A percentile compares a stretch with the other conserved stretches of the same genome.
Conservation (phyloP, 2,113 vertebrate genomes). For the Dasyurus viverrinus region DNA sequence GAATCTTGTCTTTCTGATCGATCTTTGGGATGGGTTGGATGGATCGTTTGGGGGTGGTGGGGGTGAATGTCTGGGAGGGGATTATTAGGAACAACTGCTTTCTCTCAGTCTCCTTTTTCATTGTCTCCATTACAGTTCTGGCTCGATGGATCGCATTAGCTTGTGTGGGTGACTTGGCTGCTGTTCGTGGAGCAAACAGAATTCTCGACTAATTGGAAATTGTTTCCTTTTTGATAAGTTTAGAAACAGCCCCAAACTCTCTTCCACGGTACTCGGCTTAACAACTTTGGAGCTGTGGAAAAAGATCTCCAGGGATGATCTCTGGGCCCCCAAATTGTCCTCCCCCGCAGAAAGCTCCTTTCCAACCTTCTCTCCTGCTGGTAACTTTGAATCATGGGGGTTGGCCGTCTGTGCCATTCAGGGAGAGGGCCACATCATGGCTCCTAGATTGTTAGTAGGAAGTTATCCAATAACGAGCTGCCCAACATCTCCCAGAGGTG, state of each 20-base stretch:
- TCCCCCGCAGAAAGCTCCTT: background rate
- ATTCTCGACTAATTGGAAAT: constrained; percentile 43
- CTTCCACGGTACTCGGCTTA: background rate
- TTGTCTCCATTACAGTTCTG: constrained; percentile 62
- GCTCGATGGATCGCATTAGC: constrained; percentile 70
- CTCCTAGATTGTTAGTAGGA: constrained; percentile 46
- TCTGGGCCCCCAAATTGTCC: constrained; percentile 46
- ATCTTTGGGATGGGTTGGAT: constrained; percentile 35
- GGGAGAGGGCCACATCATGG: constrained; percentile 62
- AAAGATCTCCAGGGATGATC: constrained; percentile 65
- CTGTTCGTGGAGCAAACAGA: constrained; percentile 56
- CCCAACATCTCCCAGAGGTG: background rate
- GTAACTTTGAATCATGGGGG: constrained; percentile 58
- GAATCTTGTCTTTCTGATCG: constrained; percentile 76
- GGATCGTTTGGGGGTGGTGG: background rate
- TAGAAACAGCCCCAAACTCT: constrained; percentile 42
- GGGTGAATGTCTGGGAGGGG: background rate
- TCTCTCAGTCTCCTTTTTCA: constrained; percentile 9
- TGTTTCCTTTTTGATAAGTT: constrained; percentile 55
- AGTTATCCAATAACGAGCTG: constrained; percentile 12
- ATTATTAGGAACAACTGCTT: constrained; percentile 33
- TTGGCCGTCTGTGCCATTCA: constrained; percentile 59
- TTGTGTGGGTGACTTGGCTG: constrained; percentile 52
- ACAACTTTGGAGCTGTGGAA: constrained; percentile 61
- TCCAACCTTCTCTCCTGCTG: constrained; percentile 40